Evolutionary conservation across 1,140 invertebrate species (phyloP), one percentile per base, ranked within the genome.

Genomic region (Agrypnia vestita): DNA sequence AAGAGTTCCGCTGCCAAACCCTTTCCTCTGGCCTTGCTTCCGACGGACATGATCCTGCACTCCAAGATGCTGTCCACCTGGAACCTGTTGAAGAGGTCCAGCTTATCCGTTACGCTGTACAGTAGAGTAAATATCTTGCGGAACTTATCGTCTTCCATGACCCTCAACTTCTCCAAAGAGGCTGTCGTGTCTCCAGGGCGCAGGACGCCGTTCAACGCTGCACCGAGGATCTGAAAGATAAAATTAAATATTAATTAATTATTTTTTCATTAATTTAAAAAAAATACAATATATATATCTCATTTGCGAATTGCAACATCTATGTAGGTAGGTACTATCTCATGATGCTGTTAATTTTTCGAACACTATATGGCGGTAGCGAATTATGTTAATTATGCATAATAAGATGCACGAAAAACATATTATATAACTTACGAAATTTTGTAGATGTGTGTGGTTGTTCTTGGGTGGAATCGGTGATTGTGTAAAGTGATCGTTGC

Each of bases 31-130:
- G 91, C 94, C 56, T 88, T 86, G 21, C 91, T 89, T 76, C 94
- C 93, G 7, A 96, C 94, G 35, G 94, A 95, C 10, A 96, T 91
- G 79, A 96, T 95, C 61, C 95, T 90, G 81, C 94, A 93, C 85
- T 96, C 95, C 83, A 96, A 94, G n/a, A 95, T 91, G 76, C 92
- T 90, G 44, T 94, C 92, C 4, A 95, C 92, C 61, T 91, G 85
- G 86, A 93, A 94, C 67, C 90, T 92, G 3, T 83, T 83, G 84
- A 94, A 94, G 3, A 94, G 84, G 87, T 94, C 90, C 47, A 92
- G 82, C 74, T 91, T 90, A 49, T 92, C 86, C 80, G 93, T 94
- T 19, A 92, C 85, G n/a, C 89, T 89, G 83, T 93, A 91, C 7
- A 95, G 86, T 51, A 94, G 85, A 19, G 90, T 89, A 82, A 94